Evolutionary conservation across 2,888 invertebrate species (phyloP).

Genomic region (Brachyptera putata): DNA sequence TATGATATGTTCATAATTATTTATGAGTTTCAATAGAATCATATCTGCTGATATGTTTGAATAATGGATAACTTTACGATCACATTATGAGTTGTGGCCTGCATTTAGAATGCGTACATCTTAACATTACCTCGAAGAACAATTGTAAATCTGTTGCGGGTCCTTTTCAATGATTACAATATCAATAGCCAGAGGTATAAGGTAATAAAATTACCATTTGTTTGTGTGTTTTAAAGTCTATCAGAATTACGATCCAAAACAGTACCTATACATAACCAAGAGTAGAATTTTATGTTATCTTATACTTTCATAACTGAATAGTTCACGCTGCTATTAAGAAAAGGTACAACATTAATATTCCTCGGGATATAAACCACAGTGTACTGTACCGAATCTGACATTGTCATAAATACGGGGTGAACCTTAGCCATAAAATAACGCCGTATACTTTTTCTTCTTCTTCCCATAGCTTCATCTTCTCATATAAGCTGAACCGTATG

Average conservation of each 20-base stretch:
- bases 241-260: conserved; percentile 4
- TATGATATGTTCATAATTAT: not conserved
- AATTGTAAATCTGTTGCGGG: no score
- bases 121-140: conserved; percentile 13
- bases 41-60: not conserved
- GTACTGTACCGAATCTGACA: not conserved
- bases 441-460: not conserved
- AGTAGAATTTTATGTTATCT: no score
- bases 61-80: no score
- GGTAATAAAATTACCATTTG: conserved; percentile 20
- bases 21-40: not conserved
- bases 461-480: not conserved
- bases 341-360: conserved; percentile 8
- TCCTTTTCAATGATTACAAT: conserved; percentile 17
- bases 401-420: not conserved
- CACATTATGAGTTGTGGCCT: not conserved
- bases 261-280: not conserved
- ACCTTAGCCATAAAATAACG: not conserved
- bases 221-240: conserved; percentile 17
- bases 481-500: no score
- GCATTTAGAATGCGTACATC: not conserved
- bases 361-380: not conserved
- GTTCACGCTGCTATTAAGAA: not conserved
- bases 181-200: conserved; percentile 15
- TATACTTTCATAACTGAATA: not conserved